These are phyloP conservation scores for Pristionchus maxplancki DNA, from an alignment of 2,888 invertebrate genomes.

Conservation along the genomic window DNA sequence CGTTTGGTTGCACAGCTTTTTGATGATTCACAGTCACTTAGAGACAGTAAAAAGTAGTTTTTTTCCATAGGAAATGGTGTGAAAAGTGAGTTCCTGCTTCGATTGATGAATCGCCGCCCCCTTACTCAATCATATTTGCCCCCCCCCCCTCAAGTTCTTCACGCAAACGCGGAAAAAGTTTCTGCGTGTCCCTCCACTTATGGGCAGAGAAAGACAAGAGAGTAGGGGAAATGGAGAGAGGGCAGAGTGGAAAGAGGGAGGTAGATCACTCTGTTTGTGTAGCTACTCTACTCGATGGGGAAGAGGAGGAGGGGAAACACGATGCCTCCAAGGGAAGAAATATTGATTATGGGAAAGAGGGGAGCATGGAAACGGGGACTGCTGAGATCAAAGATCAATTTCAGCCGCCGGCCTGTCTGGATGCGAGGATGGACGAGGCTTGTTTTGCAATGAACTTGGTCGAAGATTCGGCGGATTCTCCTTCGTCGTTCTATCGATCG, in stretches of 20 bases:
- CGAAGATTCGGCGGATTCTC: slow-evolving; percentile 33
- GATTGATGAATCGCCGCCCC: not conserved
- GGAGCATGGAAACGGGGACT: not conserved
- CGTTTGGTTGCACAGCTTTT: not conserved
- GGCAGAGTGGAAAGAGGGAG: not conserved
- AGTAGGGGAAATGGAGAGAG: slow-evolving; percentile 23
- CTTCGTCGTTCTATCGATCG: slow-evolving; percentile 37
- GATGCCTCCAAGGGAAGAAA: not conserved
- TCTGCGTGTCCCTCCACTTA: slow-evolving; percentile 22
- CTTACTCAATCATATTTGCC: slow-evolving; percentile 8
- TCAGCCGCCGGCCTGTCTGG: slow-evolving; percentile 9
- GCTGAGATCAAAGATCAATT: not conserved
- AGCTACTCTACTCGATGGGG: not conserved
- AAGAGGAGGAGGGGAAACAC: not conserved
- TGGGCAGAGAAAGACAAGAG: slow-evolving; percentile 6
- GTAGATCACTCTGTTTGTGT: slow-evolving; percentile 14
- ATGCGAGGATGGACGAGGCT: not conserved
- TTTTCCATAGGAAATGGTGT: not conserved
- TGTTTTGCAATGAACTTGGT: slow-evolving; percentile 22
- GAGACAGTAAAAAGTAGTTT: too few relatives aligned
- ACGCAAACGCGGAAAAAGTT: slow-evolving; percentile 34
- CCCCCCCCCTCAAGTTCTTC: slow-evolving; percentile 8
- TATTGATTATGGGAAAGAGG: not conserved
- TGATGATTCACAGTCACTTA: too few relatives aligned
- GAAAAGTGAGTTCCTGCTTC: slow-evolving; percentile 9